phyloP scores from a whole-genome alignment of 2,888 invertebrate species.

The Ichneumoninae sp. region DNA sequence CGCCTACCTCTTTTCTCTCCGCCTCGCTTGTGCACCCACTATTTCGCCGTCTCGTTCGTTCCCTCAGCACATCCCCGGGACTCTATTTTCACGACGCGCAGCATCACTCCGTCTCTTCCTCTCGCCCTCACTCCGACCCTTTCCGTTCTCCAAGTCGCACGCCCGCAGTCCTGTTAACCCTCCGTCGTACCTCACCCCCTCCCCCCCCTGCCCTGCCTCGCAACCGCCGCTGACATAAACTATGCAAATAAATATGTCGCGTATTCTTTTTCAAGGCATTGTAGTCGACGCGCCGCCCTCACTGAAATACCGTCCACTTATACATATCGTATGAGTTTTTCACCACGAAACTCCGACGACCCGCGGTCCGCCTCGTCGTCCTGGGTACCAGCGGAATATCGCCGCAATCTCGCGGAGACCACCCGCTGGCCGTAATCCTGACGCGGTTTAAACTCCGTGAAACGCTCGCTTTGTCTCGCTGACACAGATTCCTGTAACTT shows the following conservation, averaged over 20 bases:
- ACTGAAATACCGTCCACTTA: conserved; percentile 78
- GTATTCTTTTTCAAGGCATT: conserved; percentile 78
- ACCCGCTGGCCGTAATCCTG: conserved; percentile 60
- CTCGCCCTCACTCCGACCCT: conserved; percentile 12
- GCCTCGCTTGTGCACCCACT: conserved; percentile 47
- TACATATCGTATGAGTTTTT: conserved; percentile 77
- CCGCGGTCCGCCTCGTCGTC: conserved; percentile 5
- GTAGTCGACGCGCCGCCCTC: conserved; percentile 70
- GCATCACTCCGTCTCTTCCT: conserved; percentile 34
- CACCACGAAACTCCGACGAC: conserved; percentile 54
- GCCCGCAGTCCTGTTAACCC: conserved; percentile 44
- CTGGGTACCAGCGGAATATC: conserved; percentile 9
- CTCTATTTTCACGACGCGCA: conserved; percentile 36
- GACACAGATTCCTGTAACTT: conserved; percentile 33
- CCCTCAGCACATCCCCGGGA: conserved; percentile 24
- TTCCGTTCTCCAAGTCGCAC: conserved; percentile 34
- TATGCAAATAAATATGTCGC: conserved; percentile 77
- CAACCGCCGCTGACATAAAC: conserved; percentile 66
- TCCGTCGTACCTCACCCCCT: conserved; percentile 5
- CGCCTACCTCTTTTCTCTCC: conserved; percentile 33
- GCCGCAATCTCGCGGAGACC: neutral
- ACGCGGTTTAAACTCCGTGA: conserved; percentile 61
- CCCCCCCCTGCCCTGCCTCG: neutral
- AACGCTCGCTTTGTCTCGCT: conserved; percentile 36
- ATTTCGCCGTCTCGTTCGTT: conserved; percentile 46